These are phyloP conservation scores for Pterois miles DNA, from an alignment of 2,797 vertebrate genomes.

Conservation along the genomic window DNA sequence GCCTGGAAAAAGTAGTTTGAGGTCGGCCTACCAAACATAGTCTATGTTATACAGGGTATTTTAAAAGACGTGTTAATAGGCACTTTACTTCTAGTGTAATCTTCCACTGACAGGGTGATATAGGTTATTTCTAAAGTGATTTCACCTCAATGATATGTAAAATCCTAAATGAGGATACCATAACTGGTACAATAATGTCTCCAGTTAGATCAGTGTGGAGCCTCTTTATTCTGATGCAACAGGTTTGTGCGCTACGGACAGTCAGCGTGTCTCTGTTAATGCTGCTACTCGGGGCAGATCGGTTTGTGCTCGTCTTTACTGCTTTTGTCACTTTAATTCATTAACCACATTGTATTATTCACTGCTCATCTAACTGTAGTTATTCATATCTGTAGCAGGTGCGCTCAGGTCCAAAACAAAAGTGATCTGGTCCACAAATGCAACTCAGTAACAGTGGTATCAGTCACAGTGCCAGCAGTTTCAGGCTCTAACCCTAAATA, in stretches of 20 bases:
- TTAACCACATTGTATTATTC: neutral
- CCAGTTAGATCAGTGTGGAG: neutral
- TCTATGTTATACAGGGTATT: neutral
- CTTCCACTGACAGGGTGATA: neutral
- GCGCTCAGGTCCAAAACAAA: neutral
- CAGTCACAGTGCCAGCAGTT: neutral
- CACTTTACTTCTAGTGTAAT: neutral
- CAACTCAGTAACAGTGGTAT: neutral
- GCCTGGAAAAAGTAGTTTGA: neutral
- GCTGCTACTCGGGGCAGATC: slow-evolving; percentile 3
- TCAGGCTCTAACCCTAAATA: neutral
- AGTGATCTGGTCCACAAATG: neutral
- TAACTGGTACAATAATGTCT: neutral
- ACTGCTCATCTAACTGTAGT: neutral
- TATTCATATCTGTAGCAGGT: neutral
- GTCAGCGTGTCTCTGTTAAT: neutral
- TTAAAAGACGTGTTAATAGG: neutral
- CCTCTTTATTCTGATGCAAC: slow-evolving; percentile 62
- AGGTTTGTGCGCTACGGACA: slow-evolving; percentile 45
- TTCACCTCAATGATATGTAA: neutral
- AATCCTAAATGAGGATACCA: neutral
- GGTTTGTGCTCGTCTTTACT: neutral
- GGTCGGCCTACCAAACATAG: neutral
- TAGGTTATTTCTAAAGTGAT: neutral
- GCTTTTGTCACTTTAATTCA: neutral